Base-by-base conservation (phyloP, 2,888 invertebrate species). In the Trachelus tabidus region DNA sequence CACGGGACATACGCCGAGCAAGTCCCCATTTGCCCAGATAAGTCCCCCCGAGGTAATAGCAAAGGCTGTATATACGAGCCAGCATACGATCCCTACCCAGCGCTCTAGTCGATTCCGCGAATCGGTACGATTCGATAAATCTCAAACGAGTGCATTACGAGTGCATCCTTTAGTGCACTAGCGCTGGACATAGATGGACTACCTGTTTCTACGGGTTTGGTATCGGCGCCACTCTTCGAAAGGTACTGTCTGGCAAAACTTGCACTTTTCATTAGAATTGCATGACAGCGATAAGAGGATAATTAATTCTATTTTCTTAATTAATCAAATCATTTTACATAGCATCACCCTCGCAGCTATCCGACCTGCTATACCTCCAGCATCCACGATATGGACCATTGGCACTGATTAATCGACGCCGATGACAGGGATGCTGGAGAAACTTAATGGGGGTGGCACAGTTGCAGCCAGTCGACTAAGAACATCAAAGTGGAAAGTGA, bases 171-270 rank as follows among this genome's bases (percentile, higher is more conserved):
- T 33, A 2, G 71, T 31, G 71, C 71, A 71, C n/a, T 31, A 9
- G 33, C 71, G 78, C 79, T 75, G 81, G 79, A 85, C 84, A 80
- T 83, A 83, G 84, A 86, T 83, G 85, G 84, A 86, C 86, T 84
- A 85, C 82, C 86, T 85, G 85, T 79, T 83, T 81, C 81, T 83
- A 85, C 87, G 82, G 84, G 83, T 87, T 85, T 86, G 84, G 81
- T 86, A 87, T 87, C 87, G 87, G 87, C 86, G 87, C 86, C 85
- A 84, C 83, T 80, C 84, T 85, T 77, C 80, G 78, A 85, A 86
- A 85, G 83, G 82, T 78, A 75, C 79, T 82, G 79, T 83, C 83
- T 79, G n/a, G 69, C 71, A 31, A 79, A 79, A 82, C 81, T 78
- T 75, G 79, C 78, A 56, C 76, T 68, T 71, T 71, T 71, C 31